Percentiles rank a stretch among this genome's conserved stretches.
These are phyloP conservation scores for Geotrupes spiniger DNA, from an alignment of 2,888 invertebrate genomes.

Conservation along the genomic window DNA sequence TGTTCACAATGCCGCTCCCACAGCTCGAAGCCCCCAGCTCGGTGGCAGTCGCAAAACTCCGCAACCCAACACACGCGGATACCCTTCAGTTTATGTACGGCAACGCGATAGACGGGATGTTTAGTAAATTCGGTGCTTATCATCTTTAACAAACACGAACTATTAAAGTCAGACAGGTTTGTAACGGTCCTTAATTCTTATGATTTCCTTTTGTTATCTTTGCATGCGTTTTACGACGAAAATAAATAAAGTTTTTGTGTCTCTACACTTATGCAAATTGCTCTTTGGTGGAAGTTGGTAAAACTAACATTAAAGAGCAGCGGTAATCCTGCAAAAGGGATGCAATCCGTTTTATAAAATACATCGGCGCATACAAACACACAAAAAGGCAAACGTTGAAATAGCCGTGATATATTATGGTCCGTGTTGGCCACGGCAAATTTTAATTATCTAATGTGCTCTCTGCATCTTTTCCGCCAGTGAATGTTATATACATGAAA, in stretches of 20 bases:
- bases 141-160: no score
- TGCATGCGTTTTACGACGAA: no score
- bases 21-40: constrained; percentile 41
- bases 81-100: constrained; percentile 12
- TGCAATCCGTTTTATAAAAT: constrained; percentile 25
- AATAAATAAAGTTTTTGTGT: constrained; percentile 20
- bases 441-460: constrained; percentile 20
- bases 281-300: constrained; percentile 5
- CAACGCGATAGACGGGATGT: background rate
- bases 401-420: constrained; percentile 19
- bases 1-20: constrained; percentile 45
- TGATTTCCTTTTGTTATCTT: no score
- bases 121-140: no score
- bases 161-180: no score
- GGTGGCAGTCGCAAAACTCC: constrained; percentile 34
- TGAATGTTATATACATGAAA: no score
- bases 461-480: constrained; percentile 2
- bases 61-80: constrained; percentile 30
- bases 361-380: background rate
- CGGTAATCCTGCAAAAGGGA: constrained; percentile 23
- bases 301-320: background rate
- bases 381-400: constrained; percentile 13
- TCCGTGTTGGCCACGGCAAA: constrained; percentile 17
- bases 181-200: no score
- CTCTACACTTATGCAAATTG: constrained; percentile 30